These are phyloP conservation scores for Orthosia gracilis DNA, from an alignment of 2,888 invertebrate genomes.

Conservation along the genomic window DNA sequence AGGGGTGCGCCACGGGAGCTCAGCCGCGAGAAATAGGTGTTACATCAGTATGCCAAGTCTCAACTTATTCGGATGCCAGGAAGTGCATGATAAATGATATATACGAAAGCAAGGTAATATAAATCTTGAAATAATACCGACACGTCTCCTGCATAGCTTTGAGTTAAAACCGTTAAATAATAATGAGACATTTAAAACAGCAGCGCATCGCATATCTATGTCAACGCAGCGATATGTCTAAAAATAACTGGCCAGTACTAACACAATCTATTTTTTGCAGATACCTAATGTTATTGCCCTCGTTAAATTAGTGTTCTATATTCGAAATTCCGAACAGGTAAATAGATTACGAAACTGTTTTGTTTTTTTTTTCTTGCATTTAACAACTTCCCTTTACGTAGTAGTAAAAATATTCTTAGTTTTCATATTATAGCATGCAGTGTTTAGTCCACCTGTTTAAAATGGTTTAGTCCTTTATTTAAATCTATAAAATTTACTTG, in stretches of 20 bases:
- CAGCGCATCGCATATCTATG: conserved; percentile 50
- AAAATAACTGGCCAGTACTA: conserved; percentile 44
- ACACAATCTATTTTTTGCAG: conserved; percentile 46
- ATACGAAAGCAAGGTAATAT: no score
- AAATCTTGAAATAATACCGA: not conserved
- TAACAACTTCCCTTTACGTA: not conserved
- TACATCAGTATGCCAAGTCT: no score
- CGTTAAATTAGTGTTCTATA: conserved; percentile 8
- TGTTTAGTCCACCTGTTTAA: no score
- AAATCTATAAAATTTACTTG: not conserved
- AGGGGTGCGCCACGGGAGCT: no score
- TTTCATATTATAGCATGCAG: no score
- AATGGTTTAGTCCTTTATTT: no score
- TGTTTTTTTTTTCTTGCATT: not conserved
- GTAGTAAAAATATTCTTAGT: not conserved
- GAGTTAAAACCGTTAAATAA: conserved; percentile 14
- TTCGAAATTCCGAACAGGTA: conserved; percentile 21
- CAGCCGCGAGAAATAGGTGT: no score
- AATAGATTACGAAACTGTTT: conserved; percentile 7
- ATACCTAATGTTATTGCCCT: conserved; percentile 43
- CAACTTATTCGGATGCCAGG: no score
- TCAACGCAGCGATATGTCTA: conserved; percentile 53
- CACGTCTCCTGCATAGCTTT: conserved; percentile 14
- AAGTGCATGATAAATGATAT: no score
- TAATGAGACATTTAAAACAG: conserved; percentile 34